phyloP scores from a whole-genome alignment of 2,113 vertebrate genomes.

The Limanda limanda region DNA sequence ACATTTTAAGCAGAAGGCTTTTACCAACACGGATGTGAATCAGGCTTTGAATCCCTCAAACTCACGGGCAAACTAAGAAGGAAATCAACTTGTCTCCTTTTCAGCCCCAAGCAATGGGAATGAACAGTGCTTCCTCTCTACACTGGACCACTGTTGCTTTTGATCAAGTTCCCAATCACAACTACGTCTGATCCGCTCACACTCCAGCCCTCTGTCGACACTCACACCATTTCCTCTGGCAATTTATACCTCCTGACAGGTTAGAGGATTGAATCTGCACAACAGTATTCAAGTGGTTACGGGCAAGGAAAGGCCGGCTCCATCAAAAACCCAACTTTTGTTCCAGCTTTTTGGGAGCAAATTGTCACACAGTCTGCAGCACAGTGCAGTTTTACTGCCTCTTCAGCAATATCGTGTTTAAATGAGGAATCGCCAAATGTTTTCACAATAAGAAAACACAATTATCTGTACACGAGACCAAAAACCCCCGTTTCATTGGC shows the following conservation, averaged over 20 bases:
- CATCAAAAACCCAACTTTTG: constrained; percentile 42
- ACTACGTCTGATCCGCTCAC: constrained; percentile 49
- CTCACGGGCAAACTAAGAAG: constrained; percentile 16
- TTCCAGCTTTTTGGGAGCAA: constrained; percentile 43
- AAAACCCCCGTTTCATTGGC: constrained; percentile 38
- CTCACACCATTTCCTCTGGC: constrained; percentile 37
- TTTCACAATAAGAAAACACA: constrained; percentile 37
- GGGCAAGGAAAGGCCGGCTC: constrained; percentile 30
- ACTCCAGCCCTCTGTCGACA: constrained; percentile 38
- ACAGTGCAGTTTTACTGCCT: constrained; percentile 40
- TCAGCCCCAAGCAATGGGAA: constrained; percentile 40
- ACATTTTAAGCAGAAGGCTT: constrained; percentile 13
- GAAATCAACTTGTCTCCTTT: constrained; percentile 40
- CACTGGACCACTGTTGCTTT: constrained; percentile 54
- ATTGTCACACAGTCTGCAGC: constrained; percentile 1
- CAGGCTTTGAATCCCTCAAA: constrained; percentile 14
- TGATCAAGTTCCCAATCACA: constrained; percentile 66
- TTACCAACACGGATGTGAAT: constrained; percentile 17
- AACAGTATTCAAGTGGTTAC: constrained; percentile 37
- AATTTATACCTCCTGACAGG: constrained; percentile 57
- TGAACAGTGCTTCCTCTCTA: constrained; percentile 31
- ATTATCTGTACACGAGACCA: constrained; percentile 45
- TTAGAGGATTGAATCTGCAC: constrained; percentile 44
- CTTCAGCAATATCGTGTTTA: constrained; percentile 20
- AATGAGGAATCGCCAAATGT: constrained; percentile 57